A percentile compares a stretch with the other conserved stretches of the same genome.
phyloP scores from a whole-genome alignment of 2,888 invertebrate genomes.

The Pterostichus madidus region DNA sequence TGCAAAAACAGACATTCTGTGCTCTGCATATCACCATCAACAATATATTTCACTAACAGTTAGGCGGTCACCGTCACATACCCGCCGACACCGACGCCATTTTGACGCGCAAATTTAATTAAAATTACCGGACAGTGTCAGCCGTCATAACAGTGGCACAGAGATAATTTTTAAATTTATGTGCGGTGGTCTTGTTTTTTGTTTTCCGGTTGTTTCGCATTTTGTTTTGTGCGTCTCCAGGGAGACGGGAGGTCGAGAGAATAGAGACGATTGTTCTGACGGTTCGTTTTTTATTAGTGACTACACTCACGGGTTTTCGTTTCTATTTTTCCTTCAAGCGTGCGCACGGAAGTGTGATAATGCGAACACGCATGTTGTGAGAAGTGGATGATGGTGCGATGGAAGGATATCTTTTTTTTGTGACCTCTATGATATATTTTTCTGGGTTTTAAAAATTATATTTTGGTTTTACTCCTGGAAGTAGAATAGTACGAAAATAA shows the following conservation, averaged over 20 bases:
- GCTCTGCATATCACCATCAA: background rate
- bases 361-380: conserved; percentile 23
- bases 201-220: conserved; percentile 49
- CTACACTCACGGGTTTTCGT: conserved; percentile 55
- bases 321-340: conserved; percentile 55
- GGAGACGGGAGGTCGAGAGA: conserved; percentile 35
- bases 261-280: conserved; percentile 41
- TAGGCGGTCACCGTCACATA: background rate
- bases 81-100: background rate
- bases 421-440: too few species aligned
- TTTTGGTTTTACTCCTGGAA: too few species aligned
- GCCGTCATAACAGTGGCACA: conserved; percentile 39
- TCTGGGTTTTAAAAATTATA: too few species aligned
- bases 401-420: too few species aligned
- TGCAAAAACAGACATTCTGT: too few species aligned
- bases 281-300: conserved; percentile 62
- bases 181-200: conserved; percentile 41
- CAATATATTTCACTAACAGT: conserved; percentile 37
- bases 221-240: conserved; percentile 60
- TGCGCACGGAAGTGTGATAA: conserved; percentile 9
- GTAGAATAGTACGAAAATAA: too few species aligned
- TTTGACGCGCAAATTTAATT: conserved; percentile 59
- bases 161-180: conserved; percentile 63
- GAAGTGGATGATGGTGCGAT: background rate
- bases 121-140: conserved; percentile 54